Conservation (phyloP, 2,888 invertebrate genomes). For the Cyrtodaria siliqua region DNA sequence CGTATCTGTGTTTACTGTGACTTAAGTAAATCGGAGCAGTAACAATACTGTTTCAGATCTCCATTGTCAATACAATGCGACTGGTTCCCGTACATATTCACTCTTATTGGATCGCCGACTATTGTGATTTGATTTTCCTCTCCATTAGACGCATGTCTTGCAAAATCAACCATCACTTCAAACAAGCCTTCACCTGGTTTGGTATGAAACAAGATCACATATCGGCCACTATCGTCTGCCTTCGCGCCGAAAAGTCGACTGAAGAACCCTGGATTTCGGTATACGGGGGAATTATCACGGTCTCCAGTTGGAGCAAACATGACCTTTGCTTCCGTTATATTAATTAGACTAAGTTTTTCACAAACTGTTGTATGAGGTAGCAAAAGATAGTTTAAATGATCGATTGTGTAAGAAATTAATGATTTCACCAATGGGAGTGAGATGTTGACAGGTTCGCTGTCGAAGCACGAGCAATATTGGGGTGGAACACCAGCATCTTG, state of each 20-base stretch:
- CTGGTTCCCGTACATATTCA: constrained; percentile 85
- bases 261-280: not conserved
- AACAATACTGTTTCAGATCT: constrained; percentile 52
- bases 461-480: not conserved
- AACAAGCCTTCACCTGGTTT: constrained; percentile 91
- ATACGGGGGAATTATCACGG: constrained; percentile 22
- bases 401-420: not conserved
- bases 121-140: constrained; percentile 87
- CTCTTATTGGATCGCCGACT: constrained; percentile 88
- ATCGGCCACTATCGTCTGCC: constrained; percentile 53
- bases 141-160: constrained; percentile 28
- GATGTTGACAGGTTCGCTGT: not conserved
- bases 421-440: not conserved
- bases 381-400: not conserved
- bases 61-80: constrained; percentile 81
- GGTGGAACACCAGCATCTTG: not conserved
- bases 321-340: not conserved
- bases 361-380: not conserved
- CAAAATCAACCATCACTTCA: constrained; percentile 91
- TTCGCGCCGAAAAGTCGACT: not conserved
- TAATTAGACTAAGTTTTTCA: not conserved
- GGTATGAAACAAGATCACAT: constrained; percentile 89
- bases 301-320: not conserved
- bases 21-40: constrained; percentile 44
- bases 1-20: no score